Percentiles rank a stretch among this genome's conserved stretches.
Conservation (phyloP, 92 coral and sea anemone genomes). For the Parazoanthus swiftii region DNA sequence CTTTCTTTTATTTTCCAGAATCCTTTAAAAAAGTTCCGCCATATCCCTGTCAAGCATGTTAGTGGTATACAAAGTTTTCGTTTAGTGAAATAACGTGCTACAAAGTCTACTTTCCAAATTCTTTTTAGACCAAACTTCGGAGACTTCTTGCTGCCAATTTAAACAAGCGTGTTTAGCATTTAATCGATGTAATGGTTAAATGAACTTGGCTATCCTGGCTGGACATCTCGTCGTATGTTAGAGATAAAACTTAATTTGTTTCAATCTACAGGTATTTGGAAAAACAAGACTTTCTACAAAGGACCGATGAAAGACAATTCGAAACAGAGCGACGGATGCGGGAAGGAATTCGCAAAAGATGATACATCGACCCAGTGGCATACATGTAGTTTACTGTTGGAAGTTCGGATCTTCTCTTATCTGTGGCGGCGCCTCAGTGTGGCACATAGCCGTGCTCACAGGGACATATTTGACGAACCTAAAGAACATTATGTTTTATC, state of each 20-base stretch:
- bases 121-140: too few relatives aligned
- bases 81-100: too few relatives aligned
- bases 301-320: slow-evolving; percentile 89
- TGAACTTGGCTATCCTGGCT: too few relatives aligned
- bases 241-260: not conserved
- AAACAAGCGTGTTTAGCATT: too few relatives aligned
- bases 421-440: not conserved
- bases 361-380: not conserved
- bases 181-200: too few relatives aligned
- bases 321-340: slow-evolving; percentile 81
- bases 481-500: not conserved
- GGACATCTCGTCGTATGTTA: not conserved
- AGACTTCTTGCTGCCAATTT: too few relatives aligned
- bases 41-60: too few relatives aligned
- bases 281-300: slow-evolving; percentile 92
- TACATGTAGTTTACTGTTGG: not conserved
- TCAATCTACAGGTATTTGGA: slow-evolving; percentile 71
- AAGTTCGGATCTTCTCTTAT: not conserved
- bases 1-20: not conserved
- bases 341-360: slow-evolving; percentile 65
- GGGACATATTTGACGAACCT: not conserved
- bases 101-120: too few relatives aligned
- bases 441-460: not conserved
- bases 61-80: too few relatives aligned
- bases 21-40: not conserved